Percentiles rank a stretch among this genome's conserved stretches.
These are phyloP conservation scores for Eleginops maclovinus DNA, from an alignment of 2,113 vertebrate species.

Conservation along the genomic window DNA sequence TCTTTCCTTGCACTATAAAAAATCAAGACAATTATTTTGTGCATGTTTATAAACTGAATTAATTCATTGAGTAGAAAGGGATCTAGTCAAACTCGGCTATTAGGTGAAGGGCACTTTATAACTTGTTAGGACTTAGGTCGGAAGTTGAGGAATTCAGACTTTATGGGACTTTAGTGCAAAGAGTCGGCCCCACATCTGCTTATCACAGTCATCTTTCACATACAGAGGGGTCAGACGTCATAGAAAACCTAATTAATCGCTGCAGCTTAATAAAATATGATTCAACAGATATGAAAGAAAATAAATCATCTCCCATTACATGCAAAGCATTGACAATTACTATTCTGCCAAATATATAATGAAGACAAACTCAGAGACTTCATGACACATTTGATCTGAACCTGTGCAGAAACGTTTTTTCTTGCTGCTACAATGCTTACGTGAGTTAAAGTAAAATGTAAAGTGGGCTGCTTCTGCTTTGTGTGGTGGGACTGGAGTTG, in stretches of 20 bases:
- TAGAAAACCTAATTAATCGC: conserved; percentile 22
- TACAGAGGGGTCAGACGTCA: conserved; percentile 15
- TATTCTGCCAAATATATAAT: neutral
- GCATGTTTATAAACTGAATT: neutral
- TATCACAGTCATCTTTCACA: conserved; percentile 7
- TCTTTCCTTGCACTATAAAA: neutral
- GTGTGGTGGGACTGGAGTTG: conserved; percentile 45
- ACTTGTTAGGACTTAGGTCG: too few relatives aligned
- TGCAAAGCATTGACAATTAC: neutral
- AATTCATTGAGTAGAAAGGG: neutral
- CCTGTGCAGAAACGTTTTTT: neutral
- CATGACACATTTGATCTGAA: conserved; percentile 16
- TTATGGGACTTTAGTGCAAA: too few relatives aligned
- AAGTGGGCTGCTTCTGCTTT: conserved; percentile 35
- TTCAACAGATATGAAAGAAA: conserved; percentile 6
- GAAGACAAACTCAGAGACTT: neutral
- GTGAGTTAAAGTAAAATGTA: conserved; percentile 34
- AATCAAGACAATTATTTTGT: neutral
- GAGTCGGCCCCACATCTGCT: too few relatives aligned
- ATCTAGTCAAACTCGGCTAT: too few relatives aligned
- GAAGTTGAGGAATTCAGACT: too few relatives aligned
- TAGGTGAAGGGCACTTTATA: too few relatives aligned
- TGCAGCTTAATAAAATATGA: neutral
- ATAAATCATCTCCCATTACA: neutral
- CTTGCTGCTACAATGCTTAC: neutral